Evolutionary conservation across 2,113 vertebrate species (phyloP), one percentile per base, ranked within the genome.

Genomic region (Desmodus rotundus): DNA sequence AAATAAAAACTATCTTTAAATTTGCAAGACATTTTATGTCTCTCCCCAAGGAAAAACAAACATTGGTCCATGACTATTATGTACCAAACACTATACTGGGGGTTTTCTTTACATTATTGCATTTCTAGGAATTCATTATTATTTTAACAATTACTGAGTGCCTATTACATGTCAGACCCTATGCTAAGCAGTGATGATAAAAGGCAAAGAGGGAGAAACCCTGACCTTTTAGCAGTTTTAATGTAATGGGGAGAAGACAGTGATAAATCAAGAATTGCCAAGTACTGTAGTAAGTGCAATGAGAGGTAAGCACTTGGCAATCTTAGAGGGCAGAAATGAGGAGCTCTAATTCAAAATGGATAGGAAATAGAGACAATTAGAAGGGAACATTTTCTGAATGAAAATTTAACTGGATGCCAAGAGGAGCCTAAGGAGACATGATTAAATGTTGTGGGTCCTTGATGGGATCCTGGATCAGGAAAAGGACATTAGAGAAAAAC

Each of bases 321-420:
- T 65, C 47, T 52, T 41, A 45, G 58, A 94, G 45, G 63, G 90
- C 5, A 78, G 74, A 89, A 73, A 67, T 84, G 43, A 41, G 45
- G 70, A 83, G 41, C 12, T 83, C 90, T 92, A 68, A 83, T 78
- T 83, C 50, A 95, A 77, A 97, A 77, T 89, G 58, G 16, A 10
- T 36, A 56, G 26, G 58, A 82, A 92, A 82, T 52, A 90, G 0
- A 56, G 33, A 80, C 17, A 96, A 38, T 16, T 78, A 92, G 68
- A 72, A 91, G 67, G 47, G 81, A 77, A 91, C 14, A 86, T 41
- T 84, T 16, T 90, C 26, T 94, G 80, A 77, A 84, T 43, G 45
- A 89, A 80, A 72, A 90, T 19, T 81, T 93, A 87, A 70, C 38
- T 47, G 41, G 11, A 15, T 74, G 83, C 12, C 33, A 56, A 93